These are phyloP conservation scores for Zaprionus lachaisei DNA, from an alignment of 1,140 invertebrate genomes.

Conservation along the genomic window DNA sequence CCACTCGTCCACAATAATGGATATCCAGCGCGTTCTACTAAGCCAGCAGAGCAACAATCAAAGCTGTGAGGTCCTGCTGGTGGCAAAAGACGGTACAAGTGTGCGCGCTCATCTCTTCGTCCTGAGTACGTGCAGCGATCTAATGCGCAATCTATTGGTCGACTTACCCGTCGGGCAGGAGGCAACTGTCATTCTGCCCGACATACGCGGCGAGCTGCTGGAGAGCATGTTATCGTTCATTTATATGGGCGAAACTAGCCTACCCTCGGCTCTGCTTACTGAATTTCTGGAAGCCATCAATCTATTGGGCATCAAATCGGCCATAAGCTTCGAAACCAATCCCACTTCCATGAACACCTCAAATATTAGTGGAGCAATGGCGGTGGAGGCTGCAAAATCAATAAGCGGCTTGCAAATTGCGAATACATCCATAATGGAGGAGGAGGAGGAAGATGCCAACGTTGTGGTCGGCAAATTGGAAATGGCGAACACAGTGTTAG, in stretches of 20 bases:
- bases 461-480: conserved; percentile 35
- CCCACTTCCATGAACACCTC: conserved; percentile 45
- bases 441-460: conserved; percentile 50
- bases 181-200: conserved; percentile 75
- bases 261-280: conserved; percentile 66
- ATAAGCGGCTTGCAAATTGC: conserved; percentile 68
- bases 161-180: conserved; percentile 75
- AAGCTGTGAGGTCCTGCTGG: conserved; percentile 74
- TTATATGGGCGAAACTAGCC: conserved; percentile 75
- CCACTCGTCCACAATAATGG: conserved; percentile 80
- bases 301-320: conserved; percentile 76
- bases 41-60: conserved; percentile 57
- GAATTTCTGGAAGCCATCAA: conserved; percentile 82
- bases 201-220: conserved; percentile 71
- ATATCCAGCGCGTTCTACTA: conserved; percentile 74
- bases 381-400: conserved; percentile 61
- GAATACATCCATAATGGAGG: conserved; percentile 63
- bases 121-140: conserved; percentile 77
- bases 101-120: conserved; percentile 79
- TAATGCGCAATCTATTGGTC: conserved; percentile 69
- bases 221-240: conserved; percentile 79
- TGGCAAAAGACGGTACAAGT: conserved; percentile 70
- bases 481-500: conserved; percentile 39
- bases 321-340: conserved; percentile 81
- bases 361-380: conserved; percentile 36